Conservation (phyloP, 2,113 vertebrate species). For the Elgaria multicarinata region DNA sequence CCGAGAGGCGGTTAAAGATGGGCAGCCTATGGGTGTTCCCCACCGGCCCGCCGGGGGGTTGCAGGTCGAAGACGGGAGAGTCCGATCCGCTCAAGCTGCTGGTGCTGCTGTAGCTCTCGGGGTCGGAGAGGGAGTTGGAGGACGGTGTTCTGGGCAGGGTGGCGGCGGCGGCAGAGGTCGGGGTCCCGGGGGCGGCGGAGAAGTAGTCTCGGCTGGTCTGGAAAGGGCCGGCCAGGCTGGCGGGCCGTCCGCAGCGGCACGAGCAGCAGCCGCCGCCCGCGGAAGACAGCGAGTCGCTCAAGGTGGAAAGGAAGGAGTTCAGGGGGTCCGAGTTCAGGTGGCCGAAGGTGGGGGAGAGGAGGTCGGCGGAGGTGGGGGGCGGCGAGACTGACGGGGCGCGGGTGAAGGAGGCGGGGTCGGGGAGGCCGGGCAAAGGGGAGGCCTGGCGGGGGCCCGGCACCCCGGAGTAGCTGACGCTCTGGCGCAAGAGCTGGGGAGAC, state of each 20-base stretch:
- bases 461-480: conserved; percentile 88
- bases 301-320: conserved; percentile 75
- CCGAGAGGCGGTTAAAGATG: conserved; percentile 88
- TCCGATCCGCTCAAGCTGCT: conserved; percentile 86
- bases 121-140: conserved; percentile 88
- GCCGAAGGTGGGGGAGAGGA: conserved; percentile 79
- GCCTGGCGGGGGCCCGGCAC: conserved; percentile 75
- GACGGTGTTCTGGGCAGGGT: conserved; percentile 85
- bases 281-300: neutral
- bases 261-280: conserved; percentile 76
- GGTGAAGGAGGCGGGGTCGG: conserved; percentile 79
- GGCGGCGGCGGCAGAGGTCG: conserved; percentile 40
- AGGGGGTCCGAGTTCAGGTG: conserved; percentile 76
- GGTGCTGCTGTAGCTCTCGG: conserved; percentile 88
- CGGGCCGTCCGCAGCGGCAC: conserved; percentile 78
- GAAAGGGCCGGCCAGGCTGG: conserved; percentile 61
- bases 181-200: conserved; percentile 18
- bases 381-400: conserved; percentile 85
- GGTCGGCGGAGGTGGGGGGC: conserved; percentile 77
- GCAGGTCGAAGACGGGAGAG: conserved; percentile 85
- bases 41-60: neutral
- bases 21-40: conserved; percentile 79
- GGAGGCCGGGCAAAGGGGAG: conserved; percentile 74
- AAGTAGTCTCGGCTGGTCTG: neutral
- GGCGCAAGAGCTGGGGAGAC: conserved; percentile 67